Evolutionary conservation across 2,797 vertebrate species (phyloP).

Genomic region (Synaphobranchus kaupii): DNA sequence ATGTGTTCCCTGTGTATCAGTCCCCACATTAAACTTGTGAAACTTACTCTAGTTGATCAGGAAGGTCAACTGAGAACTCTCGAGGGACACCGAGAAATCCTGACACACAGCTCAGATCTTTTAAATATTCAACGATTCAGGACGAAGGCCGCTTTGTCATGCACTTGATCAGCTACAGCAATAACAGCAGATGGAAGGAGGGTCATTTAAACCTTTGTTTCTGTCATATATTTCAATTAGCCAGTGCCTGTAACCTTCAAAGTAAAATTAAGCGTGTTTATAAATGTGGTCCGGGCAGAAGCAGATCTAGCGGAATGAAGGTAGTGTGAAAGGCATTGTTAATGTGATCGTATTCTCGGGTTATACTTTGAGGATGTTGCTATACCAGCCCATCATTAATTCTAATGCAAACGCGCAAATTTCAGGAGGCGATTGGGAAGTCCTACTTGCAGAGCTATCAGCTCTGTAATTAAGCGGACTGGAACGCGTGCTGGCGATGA

Average conservation of each 20-base stretch:
- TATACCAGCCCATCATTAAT: background rate
- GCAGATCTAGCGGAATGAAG: background rate
- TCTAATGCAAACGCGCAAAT: background rate
- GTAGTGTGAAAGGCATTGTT: background rate
- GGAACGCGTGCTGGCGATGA: constrained; percentile 13
- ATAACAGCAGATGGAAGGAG: background rate
- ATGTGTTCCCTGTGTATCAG: background rate
- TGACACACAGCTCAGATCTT: background rate
- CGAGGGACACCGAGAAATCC: background rate
- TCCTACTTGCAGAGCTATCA: background rate
- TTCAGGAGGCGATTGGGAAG: background rate
- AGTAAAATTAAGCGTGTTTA: background rate
- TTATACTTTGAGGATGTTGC: background rate
- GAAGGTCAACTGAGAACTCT: background rate
- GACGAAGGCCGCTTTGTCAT: background rate
- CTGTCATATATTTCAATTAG: background rate
- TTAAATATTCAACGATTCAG: background rate
- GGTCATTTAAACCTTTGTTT: background rate
- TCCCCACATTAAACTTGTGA: background rate
- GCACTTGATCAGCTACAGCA: background rate
- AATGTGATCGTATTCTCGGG: background rate
- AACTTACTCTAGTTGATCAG: background rate
- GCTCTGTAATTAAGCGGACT: constrained; percentile 21
- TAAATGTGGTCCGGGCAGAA: background rate
- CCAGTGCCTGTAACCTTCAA: background rate